phyloP scores from a whole-genome alignment of 2,888 invertebrate genomes.

The Cheilosia vulpina region DNA sequence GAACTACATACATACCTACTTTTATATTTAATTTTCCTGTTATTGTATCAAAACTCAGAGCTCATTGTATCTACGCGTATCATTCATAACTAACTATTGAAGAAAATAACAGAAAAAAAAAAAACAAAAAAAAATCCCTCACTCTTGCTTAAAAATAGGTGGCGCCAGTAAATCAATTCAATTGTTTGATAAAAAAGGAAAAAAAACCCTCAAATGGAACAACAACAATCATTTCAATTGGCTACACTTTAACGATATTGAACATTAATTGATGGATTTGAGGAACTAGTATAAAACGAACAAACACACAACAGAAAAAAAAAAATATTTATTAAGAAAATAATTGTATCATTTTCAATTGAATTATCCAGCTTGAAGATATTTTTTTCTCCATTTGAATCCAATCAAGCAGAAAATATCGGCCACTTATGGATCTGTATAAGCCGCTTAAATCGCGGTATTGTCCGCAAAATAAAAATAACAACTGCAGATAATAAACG shows the following conservation, averaged over 20 bases:
- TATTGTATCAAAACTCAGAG: conserved; percentile 7
- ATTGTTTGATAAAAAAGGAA: conserved; percentile 65
- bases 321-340: conserved; percentile 13
- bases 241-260: conserved; percentile 70
- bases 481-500: conserved; percentile 26
- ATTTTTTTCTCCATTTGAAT: conserved; percentile 51
- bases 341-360: conserved; percentile 69
- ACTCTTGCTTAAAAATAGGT: conserved; percentile 67
- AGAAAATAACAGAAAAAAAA: conserved; percentile 21
- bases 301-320: conserved; percentile 5
- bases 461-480: conserved; percentile 23
- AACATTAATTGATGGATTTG: conserved; percentile 72
- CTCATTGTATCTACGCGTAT: not conserved
- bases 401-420: conserved; percentile 65
- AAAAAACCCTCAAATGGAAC: conserved; percentile 18
- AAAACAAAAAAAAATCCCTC: conserved; percentile 35
- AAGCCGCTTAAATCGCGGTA: conserved; percentile 40
- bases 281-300: conserved; percentile 46
- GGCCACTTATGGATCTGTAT: conserved; percentile 43
- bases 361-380: conserved; percentile 58
- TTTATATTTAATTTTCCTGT: conserved; percentile 19
- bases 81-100: conserved; percentile 83
- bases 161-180: conserved; percentile 75
- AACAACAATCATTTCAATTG: conserved; percentile 73
- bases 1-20: conserved; percentile 43